Base-by-base conservation (phyloP, 1,140 invertebrate species). In the Bombus impatiens region DNA sequence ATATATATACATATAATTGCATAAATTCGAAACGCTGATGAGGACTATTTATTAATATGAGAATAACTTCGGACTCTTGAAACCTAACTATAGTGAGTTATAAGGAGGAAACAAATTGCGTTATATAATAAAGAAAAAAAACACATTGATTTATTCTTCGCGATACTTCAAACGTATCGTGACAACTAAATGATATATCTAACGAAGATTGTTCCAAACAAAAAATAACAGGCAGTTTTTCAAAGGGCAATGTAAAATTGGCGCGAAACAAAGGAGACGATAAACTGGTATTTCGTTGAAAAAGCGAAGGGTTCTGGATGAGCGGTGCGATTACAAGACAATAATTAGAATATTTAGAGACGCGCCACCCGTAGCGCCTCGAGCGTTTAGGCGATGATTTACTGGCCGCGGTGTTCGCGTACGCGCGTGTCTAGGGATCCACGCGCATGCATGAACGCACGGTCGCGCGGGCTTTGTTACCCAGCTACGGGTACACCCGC, bases 331-430 rank as follows among this genome's bases (percentile, higher is more conserved):
- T 82, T 65, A 42, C 37, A 15, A 9, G 25, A 28, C 18, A 47
- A 80, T 91, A 91, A 91, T 91, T 91, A 89, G 88, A 90, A 91
- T 89, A 91, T 88, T 91, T 88, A 71, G 77, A 86, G 78, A 35
- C 42, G 47, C 28, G 71, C 22, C 57, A 78, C 13, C 70, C 53
- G 37, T 28, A 47, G 59, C 47, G 85, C 80, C 68, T 62, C 28
- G 57, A 89, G 89, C 89, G 84, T 91, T 91, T 91, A 91, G 86
- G 71, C 76, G 90, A 88, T 91, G 90, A 91, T 91, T 91, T 91
- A 91, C 82, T 74, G 79, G 67, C 76, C 42, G 40, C 25, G 70
- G 18, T 68, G 70, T 68, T 28, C 32, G 70, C 25, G 13, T 13
- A 42, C 25, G 32, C 67, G 67, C 35, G 67, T 35, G 67, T 67